Percentiles rank a stretch among this genome's conserved stretches.
phyloP scores from a whole-genome alignment of 2,113 vertebrate species.

The Elgaria multicarinata region DNA sequence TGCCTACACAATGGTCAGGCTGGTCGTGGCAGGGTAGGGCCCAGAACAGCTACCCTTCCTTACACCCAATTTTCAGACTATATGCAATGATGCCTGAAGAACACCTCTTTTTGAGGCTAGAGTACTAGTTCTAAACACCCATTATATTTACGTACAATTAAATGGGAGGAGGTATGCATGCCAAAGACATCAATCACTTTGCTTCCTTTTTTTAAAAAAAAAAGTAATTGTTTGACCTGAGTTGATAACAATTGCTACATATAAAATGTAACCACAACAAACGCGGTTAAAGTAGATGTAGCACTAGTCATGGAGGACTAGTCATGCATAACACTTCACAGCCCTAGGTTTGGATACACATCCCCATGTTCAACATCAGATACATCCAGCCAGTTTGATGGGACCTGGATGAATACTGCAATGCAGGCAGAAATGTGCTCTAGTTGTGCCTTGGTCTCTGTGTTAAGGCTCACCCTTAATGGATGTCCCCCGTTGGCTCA shows the following conservation, averaged over 20 bases:
- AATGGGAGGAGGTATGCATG: not conserved
- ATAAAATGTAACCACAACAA: conserved; percentile 17
- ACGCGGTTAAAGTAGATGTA: not conserved
- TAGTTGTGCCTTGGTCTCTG: not conserved
- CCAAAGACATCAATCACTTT: conserved; percentile 8
- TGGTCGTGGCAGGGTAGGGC: not conserved
- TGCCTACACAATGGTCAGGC: not conserved
- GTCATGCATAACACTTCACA: too few relatives aligned
- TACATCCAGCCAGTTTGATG: not conserved
- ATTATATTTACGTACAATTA: not conserved
- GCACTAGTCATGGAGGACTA: not conserved
- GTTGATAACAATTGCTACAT: conserved; percentile 9
- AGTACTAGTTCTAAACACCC: not conserved
- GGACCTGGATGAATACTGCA: not conserved
- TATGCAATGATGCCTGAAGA: not conserved
- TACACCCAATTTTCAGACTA: not conserved
- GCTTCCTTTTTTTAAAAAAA: conserved; percentile 6
- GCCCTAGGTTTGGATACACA: not conserved
- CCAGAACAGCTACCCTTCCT: too few relatives aligned
- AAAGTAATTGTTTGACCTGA: conserved; percentile 9
- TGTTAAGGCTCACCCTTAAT: not conserved
- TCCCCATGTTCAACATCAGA: not conserved
- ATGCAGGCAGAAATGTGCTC: not conserved
- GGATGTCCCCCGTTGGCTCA: not conserved
- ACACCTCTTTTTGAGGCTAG: not conserved